These are phyloP conservation scores for Sardina pilchardus DNA, from an alignment of 2,113 vertebrate genomes.

Conservation along the genomic window DNA sequence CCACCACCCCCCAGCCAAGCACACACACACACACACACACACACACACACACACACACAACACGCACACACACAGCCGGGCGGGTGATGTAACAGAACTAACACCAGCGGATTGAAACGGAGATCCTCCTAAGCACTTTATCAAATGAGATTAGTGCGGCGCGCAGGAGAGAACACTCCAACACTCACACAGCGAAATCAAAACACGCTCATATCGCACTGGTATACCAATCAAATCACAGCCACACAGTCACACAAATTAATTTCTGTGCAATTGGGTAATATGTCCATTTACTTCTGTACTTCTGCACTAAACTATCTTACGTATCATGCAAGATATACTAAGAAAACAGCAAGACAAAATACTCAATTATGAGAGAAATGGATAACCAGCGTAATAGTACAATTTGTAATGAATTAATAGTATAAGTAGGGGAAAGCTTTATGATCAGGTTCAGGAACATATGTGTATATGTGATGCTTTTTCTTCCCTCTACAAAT, in stretches of 20 bases:
- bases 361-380: neutral
- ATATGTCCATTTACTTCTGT: neutral
- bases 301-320: neutral
- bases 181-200: slow-evolving; percentile 32
- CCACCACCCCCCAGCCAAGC: neutral
- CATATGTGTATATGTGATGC: neutral
- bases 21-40: slow-evolving; percentile 22
- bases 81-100: slow-evolving; percentile 67
- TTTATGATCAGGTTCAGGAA: neutral
- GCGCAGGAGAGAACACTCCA: slow-evolving; percentile 39
- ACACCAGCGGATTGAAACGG: slow-evolving; percentile 63
- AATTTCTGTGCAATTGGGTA: neutral
- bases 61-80: slow-evolving; percentile 12
- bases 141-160: slow-evolving; percentile 68
- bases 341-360: neutral
- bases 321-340: neutral
- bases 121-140: slow-evolving; percentile 67
- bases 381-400: neutral
- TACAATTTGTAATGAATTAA: neutral
- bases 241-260: slow-evolving; percentile 25
- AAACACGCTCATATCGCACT: slow-evolving; percentile 17
- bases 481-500: neutral
- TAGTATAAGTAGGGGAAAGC: neutral
- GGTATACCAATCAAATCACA: neutral
- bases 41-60: slow-evolving; percentile 7